Percentiles rank a stretch among this genome's conserved stretches.
These are phyloP conservation scores for Pachyramphus minor DNA, from an alignment of 2,113 vertebrate species.

Conservation along the genomic window DNA sequence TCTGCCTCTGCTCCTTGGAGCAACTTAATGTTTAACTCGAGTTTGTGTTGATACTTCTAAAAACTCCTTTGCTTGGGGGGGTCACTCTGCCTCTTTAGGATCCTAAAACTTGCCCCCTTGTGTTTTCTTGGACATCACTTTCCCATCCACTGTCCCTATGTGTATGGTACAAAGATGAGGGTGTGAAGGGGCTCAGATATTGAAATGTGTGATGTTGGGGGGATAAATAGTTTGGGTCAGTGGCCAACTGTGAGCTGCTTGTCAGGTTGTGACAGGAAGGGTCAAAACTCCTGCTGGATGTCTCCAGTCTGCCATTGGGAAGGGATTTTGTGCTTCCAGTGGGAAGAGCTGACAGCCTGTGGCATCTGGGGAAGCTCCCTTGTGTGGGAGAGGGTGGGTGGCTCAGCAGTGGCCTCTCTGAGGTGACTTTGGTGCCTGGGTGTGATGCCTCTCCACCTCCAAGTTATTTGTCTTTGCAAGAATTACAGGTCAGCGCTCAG, in stretches of 20 bases:
- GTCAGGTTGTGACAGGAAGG: not conserved
- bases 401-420: not conserved
- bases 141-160: rapidly evolving
- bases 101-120: rapidly evolving
- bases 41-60: not conserved
- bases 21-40: not conserved
- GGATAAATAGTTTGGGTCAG: rapidly evolving
- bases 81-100: not conserved
- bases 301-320: rapidly evolving
- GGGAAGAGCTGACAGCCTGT: rapidly evolving
- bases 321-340: not conserved
- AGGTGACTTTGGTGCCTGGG: not conserved
- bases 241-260: not conserved
- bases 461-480: not conserved
- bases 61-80: rapidly evolving
- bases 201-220: rapidly evolving
- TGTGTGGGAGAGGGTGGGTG: rapidly evolving
- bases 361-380: not conserved
- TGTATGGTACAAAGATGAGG: rapidly evolving
- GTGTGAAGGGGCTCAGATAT: not conserved
- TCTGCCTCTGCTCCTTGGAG: not conserved
- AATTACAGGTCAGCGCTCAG: not conserved
- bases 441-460: not conserved
- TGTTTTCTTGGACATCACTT: not conserved
- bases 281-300: rapidly evolving